These are phyloP conservation scores for Marmota monax DNA, from an alignment of 2,113 vertebrate genomes.

Conservation along the genomic window DNA sequence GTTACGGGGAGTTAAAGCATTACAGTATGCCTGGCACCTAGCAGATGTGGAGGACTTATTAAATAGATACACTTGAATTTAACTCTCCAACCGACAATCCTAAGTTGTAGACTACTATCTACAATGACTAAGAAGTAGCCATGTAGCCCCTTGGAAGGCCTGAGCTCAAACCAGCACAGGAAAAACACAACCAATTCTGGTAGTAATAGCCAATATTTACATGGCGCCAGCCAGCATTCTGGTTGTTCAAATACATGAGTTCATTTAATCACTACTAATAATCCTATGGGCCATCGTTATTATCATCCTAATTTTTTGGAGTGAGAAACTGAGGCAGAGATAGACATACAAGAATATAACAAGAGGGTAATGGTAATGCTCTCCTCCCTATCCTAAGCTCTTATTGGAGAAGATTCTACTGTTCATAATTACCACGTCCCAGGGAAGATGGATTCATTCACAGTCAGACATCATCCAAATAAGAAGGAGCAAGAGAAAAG, in stretches of 20 bases:
- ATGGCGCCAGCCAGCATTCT: not conserved
- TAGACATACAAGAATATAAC: not conserved
- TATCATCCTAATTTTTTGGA: not conserved
- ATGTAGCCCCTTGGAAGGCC: not conserved
- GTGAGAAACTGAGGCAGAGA: not conserved
- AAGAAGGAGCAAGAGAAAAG: not conserved
- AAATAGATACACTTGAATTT: not conserved
- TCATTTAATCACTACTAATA: not conserved
- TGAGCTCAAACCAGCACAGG: not conserved
- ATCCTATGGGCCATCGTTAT: not conserved
- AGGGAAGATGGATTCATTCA: not conserved
- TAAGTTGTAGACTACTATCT: not conserved
- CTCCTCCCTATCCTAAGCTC: fast-evolving
- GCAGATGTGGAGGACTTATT: not conserved
- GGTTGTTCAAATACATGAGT: not conserved
- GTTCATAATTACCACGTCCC: not conserved
- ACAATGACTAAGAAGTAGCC: not conserved
- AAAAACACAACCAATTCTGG: not conserved
- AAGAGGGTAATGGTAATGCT: not conserved
- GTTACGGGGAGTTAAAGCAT: not conserved
- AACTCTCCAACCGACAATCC: not conserved
- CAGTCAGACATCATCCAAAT: not conserved
- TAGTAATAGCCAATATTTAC: not conserved
- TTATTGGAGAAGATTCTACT: not conserved
- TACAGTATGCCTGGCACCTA: not conserved